Conservation (phyloP, 2,797 vertebrate species). For the Lagocephalus sceleratus region DNA sequence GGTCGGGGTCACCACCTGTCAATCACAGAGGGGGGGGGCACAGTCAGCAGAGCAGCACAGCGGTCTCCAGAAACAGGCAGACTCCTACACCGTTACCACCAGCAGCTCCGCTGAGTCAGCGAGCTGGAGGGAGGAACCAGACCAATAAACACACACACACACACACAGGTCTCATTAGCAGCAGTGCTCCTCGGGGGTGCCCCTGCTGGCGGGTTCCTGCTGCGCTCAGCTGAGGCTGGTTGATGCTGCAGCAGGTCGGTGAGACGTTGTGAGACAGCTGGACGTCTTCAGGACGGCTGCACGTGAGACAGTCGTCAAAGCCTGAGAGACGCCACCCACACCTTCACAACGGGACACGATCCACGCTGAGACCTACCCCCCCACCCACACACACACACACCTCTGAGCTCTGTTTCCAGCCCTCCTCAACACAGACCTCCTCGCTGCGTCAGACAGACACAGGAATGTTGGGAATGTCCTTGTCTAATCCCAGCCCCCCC, state of each 20-base stretch:
- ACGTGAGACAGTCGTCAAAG: too few relatives aligned
- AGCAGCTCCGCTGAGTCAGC: too few relatives aligned
- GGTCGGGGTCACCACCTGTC: conserved; percentile 89
- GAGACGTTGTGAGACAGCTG: too few relatives aligned
- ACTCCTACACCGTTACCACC: too few relatives aligned
- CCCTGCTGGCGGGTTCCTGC: not conserved
- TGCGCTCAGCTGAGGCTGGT: too few relatives aligned
- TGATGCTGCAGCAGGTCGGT: too few relatives aligned
- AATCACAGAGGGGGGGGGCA: conserved; percentile 27
- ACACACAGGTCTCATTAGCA: not conserved
- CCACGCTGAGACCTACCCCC: too few relatives aligned
- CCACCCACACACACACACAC: not conserved
- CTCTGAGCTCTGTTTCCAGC: conserved; percentile 27
- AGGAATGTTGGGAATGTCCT: conserved; percentile 72
- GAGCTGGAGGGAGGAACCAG: not conserved
- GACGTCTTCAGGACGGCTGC: too few relatives aligned
- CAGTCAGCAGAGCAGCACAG: conserved; percentile 33
- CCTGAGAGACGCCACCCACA: too few relatives aligned
- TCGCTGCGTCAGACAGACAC: conserved; percentile 60
- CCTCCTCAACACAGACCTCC: conserved; percentile 32
- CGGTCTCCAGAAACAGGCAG: conserved; percentile 6
- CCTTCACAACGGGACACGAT: too few relatives aligned
- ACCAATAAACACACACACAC: not conserved
- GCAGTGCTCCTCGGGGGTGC: too few relatives aligned
- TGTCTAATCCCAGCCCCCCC: conserved; percentile 32